These are phyloP conservation scores for Phrixothrix hirtus DNA, from an alignment of 2,888 invertebrate species.

Conservation along the genomic window DNA sequence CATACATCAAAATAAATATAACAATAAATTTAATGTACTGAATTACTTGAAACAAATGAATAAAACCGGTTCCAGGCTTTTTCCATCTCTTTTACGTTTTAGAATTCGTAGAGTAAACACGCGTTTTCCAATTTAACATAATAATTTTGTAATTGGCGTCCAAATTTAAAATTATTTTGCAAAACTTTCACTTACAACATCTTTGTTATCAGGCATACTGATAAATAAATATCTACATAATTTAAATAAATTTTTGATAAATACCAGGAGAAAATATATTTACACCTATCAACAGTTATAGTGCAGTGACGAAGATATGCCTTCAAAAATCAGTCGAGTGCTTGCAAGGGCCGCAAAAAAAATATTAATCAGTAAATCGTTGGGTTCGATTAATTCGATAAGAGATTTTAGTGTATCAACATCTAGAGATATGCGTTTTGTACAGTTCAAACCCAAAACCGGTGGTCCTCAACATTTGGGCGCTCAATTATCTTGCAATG, in stretches of 20 bases:
- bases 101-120: conserved; percentile 12
- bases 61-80: conserved; percentile 7
- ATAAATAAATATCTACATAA: not conserved
- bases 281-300: not conserved
- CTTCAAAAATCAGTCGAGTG: conserved; percentile 13
- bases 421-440: conserved; percentile 65
- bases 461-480: conserved; percentile 70
- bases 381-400: not conserved
- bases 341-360: conserved; percentile 13
- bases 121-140: not conserved
- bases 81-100: conserved; percentile 3
- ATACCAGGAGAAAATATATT: not conserved
- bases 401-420: conserved; percentile 46
- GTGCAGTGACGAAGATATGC: conserved; percentile 9
- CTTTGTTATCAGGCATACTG: not conserved
- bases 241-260: not conserved
- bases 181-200: not conserved
- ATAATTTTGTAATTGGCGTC: not conserved
- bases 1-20: not conserved
- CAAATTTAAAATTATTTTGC: not conserved
- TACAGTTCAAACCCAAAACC: conserved; percentile 68
- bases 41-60: conserved; percentile 6
- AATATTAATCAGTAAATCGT: conserved; percentile 5
- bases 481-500: conserved; percentile 59
- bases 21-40: not conserved